phyloP scores from a whole-genome alignment of 2,797 vertebrate genomes.

The Arnoldichthys spilopterus region DNA sequence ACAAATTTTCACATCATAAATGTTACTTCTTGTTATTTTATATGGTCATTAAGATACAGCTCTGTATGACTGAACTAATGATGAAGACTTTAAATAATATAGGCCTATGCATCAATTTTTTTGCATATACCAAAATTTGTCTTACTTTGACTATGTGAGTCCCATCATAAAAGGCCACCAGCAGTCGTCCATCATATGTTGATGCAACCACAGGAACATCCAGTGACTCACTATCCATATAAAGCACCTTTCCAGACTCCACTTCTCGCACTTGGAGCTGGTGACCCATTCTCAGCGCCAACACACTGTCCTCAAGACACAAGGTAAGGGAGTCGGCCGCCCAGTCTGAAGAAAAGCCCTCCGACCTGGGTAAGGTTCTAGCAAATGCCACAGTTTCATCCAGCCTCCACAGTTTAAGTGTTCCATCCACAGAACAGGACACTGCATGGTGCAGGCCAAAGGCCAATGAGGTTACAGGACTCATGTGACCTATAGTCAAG shows the following conservation, averaged over 20 bases:
- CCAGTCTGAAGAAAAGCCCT: conserved; percentile 26
- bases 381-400: conserved; percentile 53
- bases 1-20: too few species aligned
- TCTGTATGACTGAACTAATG: too few species aligned
- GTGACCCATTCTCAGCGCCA: conserved; percentile 67
- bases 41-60: too few species aligned
- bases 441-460: conserved; percentile 58
- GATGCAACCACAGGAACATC: conserved; percentile 65
- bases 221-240: conserved; percentile 60
- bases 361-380: conserved; percentile 57
- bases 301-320: conserved; percentile 69
- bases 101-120: too few species aligned
- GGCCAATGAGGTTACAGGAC: conserved; percentile 69
- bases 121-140: not conserved
- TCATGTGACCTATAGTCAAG: conserved; percentile 68
- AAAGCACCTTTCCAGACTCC: conserved; percentile 66
- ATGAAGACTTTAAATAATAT: too few species aligned
- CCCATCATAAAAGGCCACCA: conserved; percentile 71
- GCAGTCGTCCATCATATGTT: conserved; percentile 64
- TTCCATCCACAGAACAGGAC: conserved; percentile 70
- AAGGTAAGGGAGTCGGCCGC: conserved; percentile 66
- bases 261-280: conserved; percentile 74
- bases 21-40: too few species aligned
- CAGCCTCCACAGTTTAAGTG: conserved; percentile 74
- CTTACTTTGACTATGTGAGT: conserved; percentile 67